phyloP scores from a whole-genome alignment of 2,888 invertebrate genomes.

The Gymnocheta viridis region DNA sequence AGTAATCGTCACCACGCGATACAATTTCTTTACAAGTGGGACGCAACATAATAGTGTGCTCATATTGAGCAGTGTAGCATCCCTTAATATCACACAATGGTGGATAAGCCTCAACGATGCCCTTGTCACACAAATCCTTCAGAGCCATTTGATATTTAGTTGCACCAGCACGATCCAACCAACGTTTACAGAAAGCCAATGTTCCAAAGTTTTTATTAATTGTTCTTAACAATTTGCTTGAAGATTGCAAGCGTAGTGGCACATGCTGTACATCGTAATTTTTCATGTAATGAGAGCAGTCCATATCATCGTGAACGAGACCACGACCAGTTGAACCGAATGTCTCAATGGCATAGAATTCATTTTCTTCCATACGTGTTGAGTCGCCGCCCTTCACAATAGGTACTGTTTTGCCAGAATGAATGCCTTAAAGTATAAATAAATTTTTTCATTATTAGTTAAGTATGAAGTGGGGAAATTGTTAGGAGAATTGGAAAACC shows the following conservation, averaged over 20 bases:
- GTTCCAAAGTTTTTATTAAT: slow-evolving; percentile 99
- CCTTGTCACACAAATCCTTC: slow-evolving; percentile 98
- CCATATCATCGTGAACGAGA: slow-evolving; percentile 99
- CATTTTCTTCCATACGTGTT: slow-evolving; percentile 99
- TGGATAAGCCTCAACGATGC: slow-evolving; percentile 98
- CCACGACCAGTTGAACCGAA: slow-evolving; percentile 98
- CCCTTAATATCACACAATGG: slow-evolving; percentile 98
- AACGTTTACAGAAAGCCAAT: slow-evolving; percentile 98
- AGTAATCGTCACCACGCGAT: slow-evolving; percentile 97
- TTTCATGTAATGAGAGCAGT: slow-evolving; percentile 99
- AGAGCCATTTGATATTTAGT: slow-evolving; percentile 99
- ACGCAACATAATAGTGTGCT: slow-evolving; percentile 97
- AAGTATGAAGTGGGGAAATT: too few relatives aligned
- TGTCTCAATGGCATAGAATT: slow-evolving; percentile 99
- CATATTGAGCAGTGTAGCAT: slow-evolving; percentile 99
- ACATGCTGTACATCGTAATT: slow-evolving; percentile 97
- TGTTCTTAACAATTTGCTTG: slow-evolving; percentile 93
- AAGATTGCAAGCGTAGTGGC: slow-evolving; percentile 95
- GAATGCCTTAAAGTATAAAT: slow-evolving; percentile 66
- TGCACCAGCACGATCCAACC: slow-evolving; percentile 98
- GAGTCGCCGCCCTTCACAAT: slow-evolving; percentile 99
- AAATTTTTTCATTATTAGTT: not conserved
- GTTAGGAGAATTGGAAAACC: not conserved
- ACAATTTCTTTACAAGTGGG: slow-evolving; percentile 99
- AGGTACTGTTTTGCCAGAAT: slow-evolving; percentile 97